Conservation (phyloP, 2,888 invertebrate genomes). For the Tanaodytes sp. region DNA sequence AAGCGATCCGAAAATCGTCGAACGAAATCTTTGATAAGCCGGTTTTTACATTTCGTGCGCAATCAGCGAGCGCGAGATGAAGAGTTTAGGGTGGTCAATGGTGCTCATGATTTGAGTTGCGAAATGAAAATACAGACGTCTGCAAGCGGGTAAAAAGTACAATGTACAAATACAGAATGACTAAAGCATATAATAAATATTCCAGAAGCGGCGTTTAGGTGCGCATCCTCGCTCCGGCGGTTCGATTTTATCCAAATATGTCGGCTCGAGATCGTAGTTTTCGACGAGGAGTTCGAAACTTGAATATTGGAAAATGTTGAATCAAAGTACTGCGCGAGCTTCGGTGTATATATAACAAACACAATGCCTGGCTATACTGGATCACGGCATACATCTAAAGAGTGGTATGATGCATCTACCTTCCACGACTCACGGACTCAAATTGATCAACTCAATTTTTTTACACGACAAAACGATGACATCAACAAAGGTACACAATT, state of each 20-base stretch:
- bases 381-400: slow-evolving; percentile 41
- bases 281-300: slow-evolving; percentile 67
- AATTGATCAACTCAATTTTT: slow-evolving; percentile 40
- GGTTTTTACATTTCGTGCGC: slow-evolving; percentile 28
- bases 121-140: slow-evolving; percentile 50
- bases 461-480: background rate
- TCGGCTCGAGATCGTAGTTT: slow-evolving; percentile 67
- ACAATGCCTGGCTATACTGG: slow-evolving; percentile 68
- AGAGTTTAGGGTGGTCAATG: slow-evolving; percentile 38
- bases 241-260: slow-evolving; percentile 73
- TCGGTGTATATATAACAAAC: slow-evolving; percentile 72
- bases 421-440: slow-evolving; percentile 11
- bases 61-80: slow-evolving; percentile 36
- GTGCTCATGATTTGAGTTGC: slow-evolving; percentile 46
- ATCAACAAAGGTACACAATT: no score
- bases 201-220: slow-evolving; percentile 58
- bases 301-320: slow-evolving; percentile 72
- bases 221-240: slow-evolving; percentile 57
- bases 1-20: no score
- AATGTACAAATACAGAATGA: slow-evolving; percentile 55
- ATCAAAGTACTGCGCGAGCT: slow-evolving; percentile 66
- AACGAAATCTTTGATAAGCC: slow-evolving; percentile 23
- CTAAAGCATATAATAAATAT: slow-evolving; percentile 70
- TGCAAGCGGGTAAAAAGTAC: slow-evolving; percentile 36
- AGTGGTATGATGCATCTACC: no score